Base-by-base conservation (phyloP, 1,140 invertebrate species). In the Acyrthosiphon pisum region DNA sequence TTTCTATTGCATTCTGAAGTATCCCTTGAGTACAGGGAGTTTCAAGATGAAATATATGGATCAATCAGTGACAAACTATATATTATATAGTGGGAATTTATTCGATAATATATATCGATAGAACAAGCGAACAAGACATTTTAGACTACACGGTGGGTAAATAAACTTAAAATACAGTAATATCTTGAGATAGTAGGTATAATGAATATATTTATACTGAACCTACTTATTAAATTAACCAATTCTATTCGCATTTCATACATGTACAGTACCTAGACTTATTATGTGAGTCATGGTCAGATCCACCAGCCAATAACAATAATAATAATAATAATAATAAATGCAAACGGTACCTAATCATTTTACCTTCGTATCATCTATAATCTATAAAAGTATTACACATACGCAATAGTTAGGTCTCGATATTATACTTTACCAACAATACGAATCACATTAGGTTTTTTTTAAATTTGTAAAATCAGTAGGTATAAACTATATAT, bases 261-360 rank as follows among this genome's bases (percentile, higher is more conserved):
- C 22, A 44, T 41, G 37, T 84, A 23, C 60, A 68, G 14, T 23
- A n/a, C 30, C n/a, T n/a, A 68, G 14, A 46, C 46, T 26, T 30
- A 68, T 14, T 89, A 89, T 53, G 87, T 89, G 48, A 89, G 87
- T 89, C 87, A 89, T 20, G 87, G 87, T 53, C 87, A 56, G 87
- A 89, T 89, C 6, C 14, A n/a, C 46, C 30, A 87, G 26, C n/a
- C 87, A 89, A 22, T 23, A 89, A n/a, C 35, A 37, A 30, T 14
- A 87, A 48, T 56, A 35, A 87, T 48, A 88, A 50, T 8, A 35
- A 87, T 48, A 88, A 50, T 8, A 88, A 50, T 1, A 53, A 89
- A 14, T 76, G 0, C 37, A 56, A 53, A 89, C n/a, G 0, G 20
- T 56, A 53, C 0, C 7, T 56, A 53, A 89, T 89, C 26, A n/a